Evolutionary conservation across 1,140 invertebrate species (phyloP).

Genomic region (Conus ventricosus): DNA sequence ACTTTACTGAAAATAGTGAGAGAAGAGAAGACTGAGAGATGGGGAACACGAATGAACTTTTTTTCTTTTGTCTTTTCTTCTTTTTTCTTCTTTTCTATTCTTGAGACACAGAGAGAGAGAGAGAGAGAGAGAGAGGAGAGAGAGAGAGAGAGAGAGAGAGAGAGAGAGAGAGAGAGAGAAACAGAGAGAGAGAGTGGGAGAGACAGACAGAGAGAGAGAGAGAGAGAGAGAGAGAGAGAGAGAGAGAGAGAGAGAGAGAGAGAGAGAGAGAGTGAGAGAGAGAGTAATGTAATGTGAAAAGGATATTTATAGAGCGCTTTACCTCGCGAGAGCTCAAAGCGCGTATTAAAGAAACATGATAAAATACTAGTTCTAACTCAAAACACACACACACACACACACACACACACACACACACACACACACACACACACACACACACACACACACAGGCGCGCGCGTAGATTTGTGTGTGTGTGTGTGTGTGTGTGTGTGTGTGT

Average conservation of each 20-base stretch:
- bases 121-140: conserved; percentile 11
- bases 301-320: neutral
- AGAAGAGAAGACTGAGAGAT: neutral
- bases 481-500: no score
- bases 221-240: neutral
- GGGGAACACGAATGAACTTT: no score
- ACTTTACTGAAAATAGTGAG: neutral
- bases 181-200: neutral
- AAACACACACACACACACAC: neutral
- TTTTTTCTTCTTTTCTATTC: no score
- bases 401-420: neutral
- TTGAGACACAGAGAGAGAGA: neutral
- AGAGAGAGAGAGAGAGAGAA: neutral
- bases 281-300: neutral
- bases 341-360: neutral
- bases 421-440: conserved; percentile 1
- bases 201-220: neutral
- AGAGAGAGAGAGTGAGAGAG: neutral
- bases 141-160: neutral
- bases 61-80: no score
- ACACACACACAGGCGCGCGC: neutral
- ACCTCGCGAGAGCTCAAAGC: neutral
- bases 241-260: neutral
- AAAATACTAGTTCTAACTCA: neutral
- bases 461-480: no score